Evolutionary conservation across 2,888 invertebrate genomes (phyloP), one percentile per base, ranked within the genome.

Genomic region (Tridacna gigas): DNA sequence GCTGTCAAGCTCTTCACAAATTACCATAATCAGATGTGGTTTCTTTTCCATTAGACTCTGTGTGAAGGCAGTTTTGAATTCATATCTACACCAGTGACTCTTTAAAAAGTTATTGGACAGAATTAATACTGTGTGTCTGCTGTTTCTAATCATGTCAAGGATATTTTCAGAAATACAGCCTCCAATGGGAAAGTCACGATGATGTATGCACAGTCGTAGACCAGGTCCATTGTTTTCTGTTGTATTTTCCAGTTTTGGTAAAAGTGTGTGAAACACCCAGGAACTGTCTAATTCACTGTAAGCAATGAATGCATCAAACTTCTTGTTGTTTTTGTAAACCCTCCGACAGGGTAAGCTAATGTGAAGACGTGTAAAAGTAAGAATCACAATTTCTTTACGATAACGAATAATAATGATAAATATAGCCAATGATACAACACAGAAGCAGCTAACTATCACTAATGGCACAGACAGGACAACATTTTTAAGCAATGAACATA

Each of bases 61-160:
- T 94, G 97, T 97, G 94, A 98, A 97, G 66, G 97, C 97, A 73
- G 97, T 97, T 95, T 97, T 97, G 94, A 98, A 97, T 93, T 98
- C 98, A 94, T 97, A 97, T 83, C 97, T 96, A 93, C 97, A 97
- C 98, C 98, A 98, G 95, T 98, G 98, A 80, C 97, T 98, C 95
- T 97, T 97, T 91, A 98, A 96, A 94, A 98, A 98, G 95, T 97
- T 97, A 94, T 97, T 97, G 86, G 98, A 97, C 75, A 98, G 96
- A 89, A 98, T 97, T 96, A 98, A 97, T 91, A 98, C 97, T 84
- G 98, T 97, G 87, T 98, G 96, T 82, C 97, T 96, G 86, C 97
- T 97, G 61, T 97, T 97, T 94, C 98, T 97, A 69, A 98, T 97
- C 77, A 97, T 97, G 94, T 97, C 97, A 92, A 97, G 97, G 93